Conservation (phyloP, 2,888 invertebrate species). For the Ophioninae sp. region DNA sequence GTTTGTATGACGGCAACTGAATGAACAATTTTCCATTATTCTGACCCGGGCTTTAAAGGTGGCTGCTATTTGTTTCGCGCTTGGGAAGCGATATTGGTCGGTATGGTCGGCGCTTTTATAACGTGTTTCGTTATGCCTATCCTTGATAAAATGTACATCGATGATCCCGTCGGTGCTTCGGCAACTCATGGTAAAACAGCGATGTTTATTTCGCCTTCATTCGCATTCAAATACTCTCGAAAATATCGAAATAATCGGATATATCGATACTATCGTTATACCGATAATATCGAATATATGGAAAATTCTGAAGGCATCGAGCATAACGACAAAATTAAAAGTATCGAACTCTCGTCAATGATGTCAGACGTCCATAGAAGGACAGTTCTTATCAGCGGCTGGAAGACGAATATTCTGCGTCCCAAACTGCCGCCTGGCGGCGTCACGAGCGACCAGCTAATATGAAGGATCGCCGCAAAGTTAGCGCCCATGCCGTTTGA, state of each 20-base stretch:
- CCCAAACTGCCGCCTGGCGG: no score
- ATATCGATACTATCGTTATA: no score
- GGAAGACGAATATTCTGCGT: no score
- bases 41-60: constrained; percentile 81
- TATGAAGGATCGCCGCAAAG: no score
- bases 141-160: constrained; percentile 90
- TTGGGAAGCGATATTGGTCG: constrained; percentile 93
- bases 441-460: no score
- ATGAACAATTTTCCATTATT: constrained; percentile 8
- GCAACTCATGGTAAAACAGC: constrained; percentile 89
- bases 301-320: background rate
- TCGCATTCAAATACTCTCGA: background rate
- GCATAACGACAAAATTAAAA: background rate
- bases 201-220: background rate
- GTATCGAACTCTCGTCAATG: constrained; percentile 8
- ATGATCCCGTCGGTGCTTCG: constrained; percentile 96
- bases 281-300: background rate
- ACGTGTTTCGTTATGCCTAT: constrained; percentile 88
- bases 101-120: constrained; percentile 89
- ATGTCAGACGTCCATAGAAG: no score
- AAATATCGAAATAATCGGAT: no score
- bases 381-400: no score
- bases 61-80: constrained; percentile 93
- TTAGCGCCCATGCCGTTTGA: no score
- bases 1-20: background rate